phyloP scores from a whole-genome alignment of 2,888 invertebrate species.

The Nomada goodeniana region DNA sequence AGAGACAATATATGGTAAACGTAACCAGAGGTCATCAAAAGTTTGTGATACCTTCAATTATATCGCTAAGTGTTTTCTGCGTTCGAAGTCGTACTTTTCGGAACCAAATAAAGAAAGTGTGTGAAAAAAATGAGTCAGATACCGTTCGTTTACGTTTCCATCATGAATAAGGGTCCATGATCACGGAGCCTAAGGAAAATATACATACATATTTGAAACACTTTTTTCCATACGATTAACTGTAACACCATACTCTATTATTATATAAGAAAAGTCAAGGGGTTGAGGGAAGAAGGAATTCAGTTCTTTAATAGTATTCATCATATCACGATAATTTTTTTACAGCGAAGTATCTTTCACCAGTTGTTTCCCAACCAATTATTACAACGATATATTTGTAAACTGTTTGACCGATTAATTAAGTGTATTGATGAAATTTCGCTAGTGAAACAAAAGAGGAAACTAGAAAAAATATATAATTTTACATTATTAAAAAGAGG shows the following conservation, averaged over 20 bases:
- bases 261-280: too few relatives aligned
- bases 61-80: constrained; percentile 36
- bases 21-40: constrained; percentile 46
- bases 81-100: constrained; percentile 36
- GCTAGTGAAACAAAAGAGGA: too few relatives aligned
- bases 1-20: constrained; percentile 54
- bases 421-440: too few relatives aligned
- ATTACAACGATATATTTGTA: too few relatives aligned
- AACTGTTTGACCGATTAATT: too few relatives aligned
- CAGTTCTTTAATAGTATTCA: too few relatives aligned
- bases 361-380: too few relatives aligned
- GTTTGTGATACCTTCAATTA: constrained; percentile 58
- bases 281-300: too few relatives aligned
- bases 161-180: constrained; percentile 12
- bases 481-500: too few relatives aligned
- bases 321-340: too few relatives aligned
- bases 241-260: background rate
- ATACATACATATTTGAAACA: background rate
- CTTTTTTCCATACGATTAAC: background rate
- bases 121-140: background rate
- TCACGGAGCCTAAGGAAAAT: constrained; percentile 15
- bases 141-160: constrained; percentile 2
- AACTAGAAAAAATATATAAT: too few relatives aligned
- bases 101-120: constrained; percentile 2
- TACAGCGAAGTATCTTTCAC: too few relatives aligned